Base-by-base conservation (phyloP, 2,888 invertebrate species). In the Epistrophe eligans region DNA sequence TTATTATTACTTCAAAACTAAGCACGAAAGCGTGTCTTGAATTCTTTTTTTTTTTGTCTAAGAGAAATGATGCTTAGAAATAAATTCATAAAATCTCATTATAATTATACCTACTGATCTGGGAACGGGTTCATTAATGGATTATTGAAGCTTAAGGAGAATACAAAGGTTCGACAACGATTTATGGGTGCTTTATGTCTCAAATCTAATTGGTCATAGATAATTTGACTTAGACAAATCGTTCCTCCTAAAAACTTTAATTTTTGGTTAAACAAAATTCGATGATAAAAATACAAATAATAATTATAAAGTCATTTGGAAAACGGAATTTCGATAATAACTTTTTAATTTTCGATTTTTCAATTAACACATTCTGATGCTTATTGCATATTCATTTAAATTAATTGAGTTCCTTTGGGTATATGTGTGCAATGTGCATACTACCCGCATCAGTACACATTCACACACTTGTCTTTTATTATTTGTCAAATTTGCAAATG, bases 401-500 rank as follows among this genome's bases (percentile, higher is more conserved):
- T 58, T 58, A 38, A 58, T 58, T 58, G 24, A 62, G 62, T 62
- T 40, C 40, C 40, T 40, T 15, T 40, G 19, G 9, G 19, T 38
- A 8, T 35, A 9, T 2, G 5, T 13, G n/a, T n/a, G n/a, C n/a
- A n/a, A 13, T 28, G 52, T 24, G 19, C 19, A 5, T 4, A 10
- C 11, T 17, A 17, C 48, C 8, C 35, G 7, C 19, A 17, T 0
- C 5, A 4, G 0, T 7, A 40, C 17, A 58, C 7, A 58, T 24
- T 17, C 3, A 7, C 43, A 8, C 28, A 28, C 32, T 38, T 52
- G 67, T 19, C 52, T 50, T 67, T 50, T 67, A 67, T 67, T 67
- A 52, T 35, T 67, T 67, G 50, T 40, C 66, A 66, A 48, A 32
- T 66, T n/a, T 66, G 48, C 67, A 35, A 67, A 38, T 67, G 43